These are phyloP conservation scores for Telenomus remus DNA, from an alignment of 1,140 invertebrate genomes.

Conservation along the genomic window DNA sequence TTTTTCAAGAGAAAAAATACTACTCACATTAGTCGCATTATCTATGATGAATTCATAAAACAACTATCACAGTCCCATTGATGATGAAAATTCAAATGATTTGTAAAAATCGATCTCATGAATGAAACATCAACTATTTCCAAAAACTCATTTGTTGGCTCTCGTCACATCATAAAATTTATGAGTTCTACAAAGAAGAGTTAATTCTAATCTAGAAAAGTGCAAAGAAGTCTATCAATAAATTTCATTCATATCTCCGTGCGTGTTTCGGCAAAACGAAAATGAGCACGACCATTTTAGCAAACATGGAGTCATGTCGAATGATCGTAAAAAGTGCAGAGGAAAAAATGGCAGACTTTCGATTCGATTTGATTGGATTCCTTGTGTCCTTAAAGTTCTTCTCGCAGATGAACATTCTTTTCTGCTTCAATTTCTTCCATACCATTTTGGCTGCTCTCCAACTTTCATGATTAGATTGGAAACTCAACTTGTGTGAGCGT, in stretches of 20 bases:
- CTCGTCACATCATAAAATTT: no score
- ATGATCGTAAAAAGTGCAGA: constrained; percentile 54
- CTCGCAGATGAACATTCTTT: constrained; percentile 52
- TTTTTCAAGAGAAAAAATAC: no score
- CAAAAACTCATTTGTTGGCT: no score
- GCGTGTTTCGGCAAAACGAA: background rate
- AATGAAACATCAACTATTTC: no score
- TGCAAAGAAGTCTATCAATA: no score
- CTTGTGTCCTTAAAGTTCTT: constrained; percentile 51
- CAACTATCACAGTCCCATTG: no score
- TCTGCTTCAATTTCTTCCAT: constrained; percentile 44
- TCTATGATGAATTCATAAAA: no score
- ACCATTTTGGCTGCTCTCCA: constrained; percentile 59
- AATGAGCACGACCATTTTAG: background rate
- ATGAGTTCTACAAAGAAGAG: no score
- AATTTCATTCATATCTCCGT: background rate
- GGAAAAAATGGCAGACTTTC: constrained; percentile 53
- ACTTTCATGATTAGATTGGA: constrained; percentile 65
- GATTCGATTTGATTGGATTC: constrained; percentile 56
- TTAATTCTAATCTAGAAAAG: no score
- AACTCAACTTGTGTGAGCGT: constrained; percentile 38
- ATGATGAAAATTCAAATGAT: no score
- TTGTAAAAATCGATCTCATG: no score
- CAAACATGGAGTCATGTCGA: constrained; percentile 42
- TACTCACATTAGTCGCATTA: no score